phyloP scores from a whole-genome alignment of 2,888 invertebrate genomes.

The Netelia virgata region DNA sequence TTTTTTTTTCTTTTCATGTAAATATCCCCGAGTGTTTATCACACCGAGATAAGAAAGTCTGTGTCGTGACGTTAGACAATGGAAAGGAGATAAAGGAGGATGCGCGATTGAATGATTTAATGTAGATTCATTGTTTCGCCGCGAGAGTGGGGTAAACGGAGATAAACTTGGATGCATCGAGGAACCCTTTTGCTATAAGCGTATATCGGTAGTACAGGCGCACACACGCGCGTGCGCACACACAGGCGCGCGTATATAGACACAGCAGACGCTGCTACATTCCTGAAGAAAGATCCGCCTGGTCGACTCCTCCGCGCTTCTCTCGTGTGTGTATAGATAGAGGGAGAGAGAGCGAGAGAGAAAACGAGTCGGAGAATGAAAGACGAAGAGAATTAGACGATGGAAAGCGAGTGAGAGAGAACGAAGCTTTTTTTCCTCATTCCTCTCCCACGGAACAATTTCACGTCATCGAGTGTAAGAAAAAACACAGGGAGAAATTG shows the following conservation, averaged over 20 bases:
- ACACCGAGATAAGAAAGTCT: background rate
- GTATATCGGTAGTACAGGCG: no score
- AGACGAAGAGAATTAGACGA: background rate
- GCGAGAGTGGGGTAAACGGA: background rate
- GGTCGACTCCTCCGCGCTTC: slow-evolving; percentile 40
- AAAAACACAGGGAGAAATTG: background rate
- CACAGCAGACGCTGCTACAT: slow-evolving; percentile 61
- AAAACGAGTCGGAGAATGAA: background rate
- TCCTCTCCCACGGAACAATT: no score
- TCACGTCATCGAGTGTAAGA: background rate
- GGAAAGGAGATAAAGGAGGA: background rate
- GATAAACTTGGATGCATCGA: background rate
- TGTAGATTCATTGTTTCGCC: background rate
- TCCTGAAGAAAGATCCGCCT: slow-evolving; percentile 67
- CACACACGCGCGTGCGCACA: no score
- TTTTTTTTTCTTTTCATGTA: background rate
- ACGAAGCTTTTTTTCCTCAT: slow-evolving; percentile 2
- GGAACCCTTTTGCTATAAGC: background rate
- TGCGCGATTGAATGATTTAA: background rate
- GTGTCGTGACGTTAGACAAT: background rate
- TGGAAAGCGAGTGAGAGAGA: slow-evolving; percentile 23
- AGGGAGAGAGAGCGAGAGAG: slow-evolving; percentile 18
- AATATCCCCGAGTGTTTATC: background rate
- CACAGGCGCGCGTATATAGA: slow-evolving; percentile 20
- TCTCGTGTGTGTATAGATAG: slow-evolving; percentile 30